These are phyloP conservation scores for Brachionus paranguensis DNA, from an alignment of 1,140 invertebrate genomes.

Conservation along the genomic window DNA sequence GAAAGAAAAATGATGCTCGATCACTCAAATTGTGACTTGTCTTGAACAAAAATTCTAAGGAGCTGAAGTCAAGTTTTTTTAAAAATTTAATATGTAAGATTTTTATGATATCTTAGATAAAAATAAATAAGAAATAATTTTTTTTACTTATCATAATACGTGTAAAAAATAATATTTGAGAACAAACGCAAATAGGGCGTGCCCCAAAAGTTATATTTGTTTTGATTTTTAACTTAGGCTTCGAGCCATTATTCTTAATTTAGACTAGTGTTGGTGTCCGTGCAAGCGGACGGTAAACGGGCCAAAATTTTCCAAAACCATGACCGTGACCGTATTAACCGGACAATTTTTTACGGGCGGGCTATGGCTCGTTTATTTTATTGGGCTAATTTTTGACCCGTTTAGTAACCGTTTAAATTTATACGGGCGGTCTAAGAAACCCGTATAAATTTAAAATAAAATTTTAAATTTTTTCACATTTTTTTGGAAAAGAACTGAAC, in stretches of 20 bases:
- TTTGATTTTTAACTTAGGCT: neutral
- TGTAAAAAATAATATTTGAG: neutral
- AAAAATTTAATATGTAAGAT: neutral
- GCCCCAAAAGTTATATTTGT: conserved; percentile 24
- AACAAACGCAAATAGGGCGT: neutral
- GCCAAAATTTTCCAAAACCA: no score
- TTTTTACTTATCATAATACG: neutral
- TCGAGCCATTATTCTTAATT: neutral
- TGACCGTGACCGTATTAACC: no score
- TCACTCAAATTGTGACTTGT: neutral
- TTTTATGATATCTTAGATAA: neutral
- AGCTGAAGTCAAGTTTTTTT: neutral
- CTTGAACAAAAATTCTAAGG: neutral
- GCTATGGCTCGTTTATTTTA: no score
- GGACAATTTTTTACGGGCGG: no score
- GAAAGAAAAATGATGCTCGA: neutral
- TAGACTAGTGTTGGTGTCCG: no score
- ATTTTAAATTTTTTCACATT: no score
- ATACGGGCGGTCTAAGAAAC: no score
- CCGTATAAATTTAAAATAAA: no score
- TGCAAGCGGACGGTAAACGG: no score
- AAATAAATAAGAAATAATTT: neutral
- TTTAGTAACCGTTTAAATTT: no score
- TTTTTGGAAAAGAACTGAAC: no score
- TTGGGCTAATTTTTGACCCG: no score